These are phyloP conservation scores for Choloepus hoffmanni DNA, from an alignment of 2,113 vertebrate genomes.

Conservation along the genomic window DNA sequence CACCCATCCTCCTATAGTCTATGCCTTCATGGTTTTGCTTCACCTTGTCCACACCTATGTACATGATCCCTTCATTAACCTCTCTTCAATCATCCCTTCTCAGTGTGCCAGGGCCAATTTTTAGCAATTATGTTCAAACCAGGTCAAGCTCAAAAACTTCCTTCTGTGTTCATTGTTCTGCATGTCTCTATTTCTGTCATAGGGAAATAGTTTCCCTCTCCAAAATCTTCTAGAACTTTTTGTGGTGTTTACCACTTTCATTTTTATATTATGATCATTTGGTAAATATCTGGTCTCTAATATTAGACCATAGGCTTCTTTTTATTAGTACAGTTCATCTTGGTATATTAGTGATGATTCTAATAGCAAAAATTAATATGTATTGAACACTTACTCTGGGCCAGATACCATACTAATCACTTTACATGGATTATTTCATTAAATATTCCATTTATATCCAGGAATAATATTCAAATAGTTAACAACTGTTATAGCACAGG, in stretches of 20 bases:
- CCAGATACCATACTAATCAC: not conserved
- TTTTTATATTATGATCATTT: not conserved
- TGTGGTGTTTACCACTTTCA: not conserved
- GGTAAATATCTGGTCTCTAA: not conserved
- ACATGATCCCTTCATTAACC: too few species aligned
- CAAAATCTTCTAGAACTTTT: not conserved
- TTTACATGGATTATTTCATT: not conserved
- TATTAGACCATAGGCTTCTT: not conserved
- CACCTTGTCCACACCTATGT: too few species aligned
- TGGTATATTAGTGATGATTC: not conserved
- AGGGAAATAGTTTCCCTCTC: not conserved
- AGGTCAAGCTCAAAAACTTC: not conserved
- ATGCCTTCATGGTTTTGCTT: too few species aligned
- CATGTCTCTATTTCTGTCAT: not conserved
- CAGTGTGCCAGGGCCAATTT: too few species aligned
- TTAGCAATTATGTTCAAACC: not conserved
- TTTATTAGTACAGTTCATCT: not conserved
- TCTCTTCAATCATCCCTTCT: too few species aligned
- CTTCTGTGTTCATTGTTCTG: not conserved
- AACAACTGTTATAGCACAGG: not conserved
- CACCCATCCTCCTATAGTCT: not conserved
- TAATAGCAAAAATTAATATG: not conserved
- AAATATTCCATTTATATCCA: not conserved
- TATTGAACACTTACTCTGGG: not conserved
- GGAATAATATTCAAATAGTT: not conserved